A percentile compares a stretch with the other conserved stretches of the same genome.
These are phyloP conservation scores for Bombus pyrosoma DNA, from an alignment of 1,140 invertebrate genomes.

Conservation along the genomic window DNA sequence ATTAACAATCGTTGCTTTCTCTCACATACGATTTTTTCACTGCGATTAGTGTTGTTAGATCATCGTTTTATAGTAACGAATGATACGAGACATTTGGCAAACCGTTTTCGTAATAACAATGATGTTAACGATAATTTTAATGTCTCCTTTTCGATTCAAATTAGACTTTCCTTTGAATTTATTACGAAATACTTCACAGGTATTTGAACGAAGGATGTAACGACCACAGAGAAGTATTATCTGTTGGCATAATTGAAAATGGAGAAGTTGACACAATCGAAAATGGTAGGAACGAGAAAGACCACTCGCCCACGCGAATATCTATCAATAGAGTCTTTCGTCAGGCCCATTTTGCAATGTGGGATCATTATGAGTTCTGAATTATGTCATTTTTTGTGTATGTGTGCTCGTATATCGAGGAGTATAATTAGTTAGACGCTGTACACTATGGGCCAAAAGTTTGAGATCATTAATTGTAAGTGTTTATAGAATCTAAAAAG, in stretches of 20 bases:
- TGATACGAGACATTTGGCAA: neutral
- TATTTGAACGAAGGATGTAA: neutral
- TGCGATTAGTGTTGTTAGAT: neutral
- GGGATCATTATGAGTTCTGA: slow-evolving; percentile 68
- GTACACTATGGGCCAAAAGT: neutral
- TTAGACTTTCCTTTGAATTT: neutral
- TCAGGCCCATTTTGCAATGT: slow-evolving; percentile 72
- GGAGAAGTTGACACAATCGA: neutral
- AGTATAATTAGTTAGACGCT: no score
- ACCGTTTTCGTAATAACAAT: neutral
- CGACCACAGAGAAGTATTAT: no score
- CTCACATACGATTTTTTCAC: neutral
- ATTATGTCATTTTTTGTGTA: slow-evolving; percentile 35
- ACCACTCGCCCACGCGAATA: slow-evolving; percentile 57
- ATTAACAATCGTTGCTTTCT: neutral
- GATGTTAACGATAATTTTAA: neutral
- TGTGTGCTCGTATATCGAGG: neutral
- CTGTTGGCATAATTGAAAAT: no score
- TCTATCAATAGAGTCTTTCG: slow-evolving; percentile 78
- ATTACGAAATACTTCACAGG: neutral
- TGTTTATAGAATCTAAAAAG: neutral
- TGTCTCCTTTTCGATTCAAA: neutral
- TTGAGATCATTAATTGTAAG: neutral
- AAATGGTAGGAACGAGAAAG: slow-evolving; percentile 19
- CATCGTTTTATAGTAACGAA: neutral